Evolutionary conservation across 2,113 vertebrate genomes (phyloP), one percentile per base, ranked within the genome.

Genomic region (Nesospiza acunhae): DNA sequence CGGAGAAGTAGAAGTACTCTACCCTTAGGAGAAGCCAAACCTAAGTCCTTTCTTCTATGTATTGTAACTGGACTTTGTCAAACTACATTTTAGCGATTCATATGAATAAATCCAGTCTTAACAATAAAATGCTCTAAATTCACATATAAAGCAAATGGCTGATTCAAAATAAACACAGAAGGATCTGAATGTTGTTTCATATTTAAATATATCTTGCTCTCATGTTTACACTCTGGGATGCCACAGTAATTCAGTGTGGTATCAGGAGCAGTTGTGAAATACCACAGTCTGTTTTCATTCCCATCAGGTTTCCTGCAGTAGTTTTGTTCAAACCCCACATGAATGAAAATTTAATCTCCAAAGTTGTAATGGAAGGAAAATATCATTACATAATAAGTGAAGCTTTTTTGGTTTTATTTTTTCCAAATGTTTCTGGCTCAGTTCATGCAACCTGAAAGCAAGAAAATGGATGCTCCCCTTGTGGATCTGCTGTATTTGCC

Each of bases 301-400:
- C 95, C 95, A 96, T 99, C 98, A 2, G 98, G 98, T 84, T 99
- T 99, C 89, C 98, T 98, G 39, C 98, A 99, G 91, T 98, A 98
- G 93, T 98, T 99, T 55, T 89, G 85, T 10, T 99, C 98, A 35
- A 99, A 96, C 3, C 95, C 97, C 6, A 59, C 70, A 2, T 6
- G 7, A 19, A 90, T 47, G 2, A 52, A 10, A 8, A 19, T 89
- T 6, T 42, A 42, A 63, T 96, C 89, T 15, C 73, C 68, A 35
- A n/a, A 95, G 0, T 80, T 97, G 67, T 47, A 91, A 63, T 9
- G 56, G 53, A 35, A 55, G 46, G 39, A 58, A 53, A 85, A 44
- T 72, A 44, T 27, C 22, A 28, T 64, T 84, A 63, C 6, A 59
- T 21, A 82, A 17, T 26, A 33, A 46, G 24, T 33, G 15, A 47